Percentiles rank a stretch among this genome's conserved stretches.
phyloP scores from a whole-genome alignment of 2,113 vertebrate species.

The Corapipo altera region DNA sequence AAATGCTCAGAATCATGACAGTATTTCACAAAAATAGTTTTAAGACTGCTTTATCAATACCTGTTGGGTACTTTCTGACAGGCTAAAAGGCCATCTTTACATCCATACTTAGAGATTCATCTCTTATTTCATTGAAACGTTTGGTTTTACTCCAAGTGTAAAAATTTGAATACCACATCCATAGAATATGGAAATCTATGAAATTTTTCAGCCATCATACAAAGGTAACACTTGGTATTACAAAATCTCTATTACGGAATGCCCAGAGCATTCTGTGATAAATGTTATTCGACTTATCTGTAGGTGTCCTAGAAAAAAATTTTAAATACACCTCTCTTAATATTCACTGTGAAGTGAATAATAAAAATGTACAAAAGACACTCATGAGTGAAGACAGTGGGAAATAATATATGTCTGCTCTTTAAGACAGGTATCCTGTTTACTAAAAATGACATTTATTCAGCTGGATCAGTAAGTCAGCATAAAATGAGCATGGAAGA shows the following conservation, averaged over 20 bases:
- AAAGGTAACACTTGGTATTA: background rate
- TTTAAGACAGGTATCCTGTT: background rate
- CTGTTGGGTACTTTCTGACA: background rate
- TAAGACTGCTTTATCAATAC: background rate
- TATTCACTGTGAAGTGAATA: background rate
- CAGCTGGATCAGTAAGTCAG: slow-evolving; percentile 11
- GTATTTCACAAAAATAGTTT: background rate
- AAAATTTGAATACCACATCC: background rate
- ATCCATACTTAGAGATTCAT: background rate
- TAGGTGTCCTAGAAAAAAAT: background rate
- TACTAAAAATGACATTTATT: slow-evolving; percentile 28
- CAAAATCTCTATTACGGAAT: background rate
- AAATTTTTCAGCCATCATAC: background rate
- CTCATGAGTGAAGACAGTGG: background rate
- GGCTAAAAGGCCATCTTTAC: background rate
- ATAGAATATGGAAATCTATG: background rate
- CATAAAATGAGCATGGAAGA: background rate
- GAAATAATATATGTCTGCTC: background rate
- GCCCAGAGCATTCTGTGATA: background rate
- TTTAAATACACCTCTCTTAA: background rate
- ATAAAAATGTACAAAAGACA: background rate
- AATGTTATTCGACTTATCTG: background rate
- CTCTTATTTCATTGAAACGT: background rate
- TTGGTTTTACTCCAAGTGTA: background rate
- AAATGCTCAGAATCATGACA: background rate